phyloP scores from a whole-genome alignment of 2,888 invertebrate species.

The Drosophila macrospina region DNA sequence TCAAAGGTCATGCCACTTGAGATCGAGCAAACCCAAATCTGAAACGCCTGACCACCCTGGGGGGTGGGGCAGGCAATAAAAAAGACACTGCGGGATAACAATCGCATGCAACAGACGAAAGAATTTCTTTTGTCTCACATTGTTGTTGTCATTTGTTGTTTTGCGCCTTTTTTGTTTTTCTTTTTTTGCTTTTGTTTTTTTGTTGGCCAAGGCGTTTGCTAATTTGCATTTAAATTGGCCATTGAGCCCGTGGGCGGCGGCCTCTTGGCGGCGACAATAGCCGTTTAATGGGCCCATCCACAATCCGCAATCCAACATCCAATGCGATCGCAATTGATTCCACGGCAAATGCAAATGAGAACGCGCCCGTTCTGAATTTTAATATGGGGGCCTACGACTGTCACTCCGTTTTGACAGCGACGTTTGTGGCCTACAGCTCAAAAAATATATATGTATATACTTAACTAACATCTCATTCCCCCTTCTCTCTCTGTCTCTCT shows the following conservation, averaged over 20 bases:
- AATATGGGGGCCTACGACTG: constrained; percentile 45
- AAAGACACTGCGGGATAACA: constrained; percentile 7
- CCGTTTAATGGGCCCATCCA: constrained; percentile 62
- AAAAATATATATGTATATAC: background rate
- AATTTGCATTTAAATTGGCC: constrained; percentile 71
- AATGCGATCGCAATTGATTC: constrained; percentile 66
- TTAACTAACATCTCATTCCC: constrained; percentile 5
- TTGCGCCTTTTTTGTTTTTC: constrained; percentile 1
- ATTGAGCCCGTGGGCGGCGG: constrained; percentile 59
- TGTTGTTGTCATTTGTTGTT: constrained; percentile 1
- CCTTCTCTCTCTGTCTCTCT: background rate
- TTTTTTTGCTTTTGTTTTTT: constrained; percentile 10
- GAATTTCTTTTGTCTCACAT: constrained; percentile 21
- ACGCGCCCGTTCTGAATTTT: constrained; percentile 54
- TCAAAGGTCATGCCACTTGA: constrained; percentile 26
- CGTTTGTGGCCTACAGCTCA: constrained; percentile 61
- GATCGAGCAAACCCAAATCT: constrained; percentile 9
- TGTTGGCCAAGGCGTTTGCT: constrained; percentile 54
- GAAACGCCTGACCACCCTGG: constrained; percentile 1
- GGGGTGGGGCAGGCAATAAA: constrained; percentile 8
- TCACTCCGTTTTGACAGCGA: constrained; percentile 62
- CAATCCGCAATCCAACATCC: constrained; percentile 19
- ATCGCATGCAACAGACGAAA: constrained; percentile 9
- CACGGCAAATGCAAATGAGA: constrained; percentile 63
- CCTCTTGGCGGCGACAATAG: constrained; percentile 68